Evolutionary conservation across 2,113 vertebrate species (phyloP), one percentile per base, ranked within the genome.

Genomic region (Nestor notabilis): DNA sequence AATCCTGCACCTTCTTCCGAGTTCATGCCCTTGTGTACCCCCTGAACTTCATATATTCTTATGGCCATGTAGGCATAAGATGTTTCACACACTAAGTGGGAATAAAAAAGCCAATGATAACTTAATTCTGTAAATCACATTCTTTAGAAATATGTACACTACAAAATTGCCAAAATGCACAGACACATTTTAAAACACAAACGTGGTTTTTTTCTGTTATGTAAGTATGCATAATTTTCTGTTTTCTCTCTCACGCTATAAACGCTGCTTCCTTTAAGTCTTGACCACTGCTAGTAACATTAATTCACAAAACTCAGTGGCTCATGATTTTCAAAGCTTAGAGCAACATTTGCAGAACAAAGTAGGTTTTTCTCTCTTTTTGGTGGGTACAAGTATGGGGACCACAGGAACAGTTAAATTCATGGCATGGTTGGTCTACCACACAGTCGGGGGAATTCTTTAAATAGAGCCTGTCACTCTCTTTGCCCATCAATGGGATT

Each of bases 391-490:
- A 98, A 98, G 97, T 97, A 97, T 95, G 96, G 95, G 95, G 98
- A 98, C 98, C 98, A 98, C 98, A 98, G 98, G 98, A 98, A 98
- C 98, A 98, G 98, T 98, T 98, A 98, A 98, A 98, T 98, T 98
- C 98, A 98, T 97, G 98, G 98, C 98, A 98, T 98, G 98, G 98
- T 98, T 98, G 98, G 98, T 98, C 98, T 98, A 98, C 97, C 98
- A 98, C 98, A 98, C 98, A 98, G 98, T 97, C 91, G 98, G 98
- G 97, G 97, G 98, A 99, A 98, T 98, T 98, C 98, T 98, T 98
- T 98, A 98, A 98, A 98, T 98, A 98, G 98, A 97, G 98, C 98
- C 98, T 98, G 98, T 98, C 98, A 98, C 97, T 98, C 98, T 98
- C 97, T 97, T 97, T 94, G 97, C 95, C 97, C 98, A 98, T 98